phyloP scores from a whole-genome alignment of 2,113 vertebrate genomes.

The Eupsittula cactorum region DNA sequence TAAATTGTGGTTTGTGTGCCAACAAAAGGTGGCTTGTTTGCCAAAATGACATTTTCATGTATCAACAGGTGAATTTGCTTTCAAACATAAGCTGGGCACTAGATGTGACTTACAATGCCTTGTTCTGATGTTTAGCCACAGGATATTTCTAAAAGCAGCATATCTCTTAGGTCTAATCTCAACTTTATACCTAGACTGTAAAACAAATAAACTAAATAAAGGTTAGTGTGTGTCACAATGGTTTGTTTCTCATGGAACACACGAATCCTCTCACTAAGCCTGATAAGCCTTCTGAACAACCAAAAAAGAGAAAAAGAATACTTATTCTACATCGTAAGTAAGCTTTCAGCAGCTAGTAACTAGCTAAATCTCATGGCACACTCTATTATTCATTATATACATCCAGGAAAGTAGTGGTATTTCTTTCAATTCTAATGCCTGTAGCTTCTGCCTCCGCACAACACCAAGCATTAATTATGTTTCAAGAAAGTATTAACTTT shows the following conservation, averaged over 20 bases:
- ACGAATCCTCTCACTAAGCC: background rate
- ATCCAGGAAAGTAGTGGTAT: accelerated
- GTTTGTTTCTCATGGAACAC: background rate
- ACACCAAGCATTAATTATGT: background rate
- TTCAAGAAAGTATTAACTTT: background rate
- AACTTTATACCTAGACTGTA: background rate
- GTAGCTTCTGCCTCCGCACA: background rate
- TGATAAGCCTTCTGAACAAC: background rate
- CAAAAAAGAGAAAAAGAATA: background rate
- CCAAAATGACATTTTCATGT: background rate
- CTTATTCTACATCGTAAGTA: background rate
- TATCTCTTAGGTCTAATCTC: background rate
- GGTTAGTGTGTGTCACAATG: background rate
- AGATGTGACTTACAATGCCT: background rate
- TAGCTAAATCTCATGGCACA: background rate
- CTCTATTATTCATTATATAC: background rate
- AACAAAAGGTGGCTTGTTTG: background rate
- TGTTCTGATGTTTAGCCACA: background rate
- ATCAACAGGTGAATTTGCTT: background rate
- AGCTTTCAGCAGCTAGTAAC: background rate
- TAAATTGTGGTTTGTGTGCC: background rate
- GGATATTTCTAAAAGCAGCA: background rate
- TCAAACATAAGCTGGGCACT: background rate
- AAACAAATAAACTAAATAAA: background rate
- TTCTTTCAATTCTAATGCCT: background rate